Evolutionary conservation across 2,113 vertebrate genomes (phyloP).

Genomic region (Clarias macrocephalus): DNA sequence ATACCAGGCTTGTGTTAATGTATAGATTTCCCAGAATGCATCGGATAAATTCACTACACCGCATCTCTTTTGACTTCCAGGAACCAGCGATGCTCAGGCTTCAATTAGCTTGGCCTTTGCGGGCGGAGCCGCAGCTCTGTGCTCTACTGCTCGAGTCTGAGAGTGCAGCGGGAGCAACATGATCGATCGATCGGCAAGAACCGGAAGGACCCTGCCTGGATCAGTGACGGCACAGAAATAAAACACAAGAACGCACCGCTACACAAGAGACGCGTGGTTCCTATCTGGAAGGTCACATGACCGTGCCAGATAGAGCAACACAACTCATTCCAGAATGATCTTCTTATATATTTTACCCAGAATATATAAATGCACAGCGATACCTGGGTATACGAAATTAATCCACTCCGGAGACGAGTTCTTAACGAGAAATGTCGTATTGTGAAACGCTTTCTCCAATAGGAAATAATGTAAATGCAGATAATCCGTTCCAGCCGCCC

Average conservation of each 20-base stretch:
- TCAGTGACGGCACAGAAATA: slow-evolving; percentile 38
- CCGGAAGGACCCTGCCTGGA: slow-evolving; percentile 32
- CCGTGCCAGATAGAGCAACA: neutral
- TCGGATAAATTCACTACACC: neutral
- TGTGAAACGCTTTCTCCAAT: too few species aligned
- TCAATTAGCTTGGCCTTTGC: slow-evolving; percentile 11
- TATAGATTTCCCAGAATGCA: neutral
- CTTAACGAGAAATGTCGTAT: too few species aligned
- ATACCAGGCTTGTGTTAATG: neutral
- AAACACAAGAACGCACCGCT: neutral
- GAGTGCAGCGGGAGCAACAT: slow-evolving; percentile 14
- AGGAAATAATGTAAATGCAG: too few species aligned
- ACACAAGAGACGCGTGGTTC: neutral
- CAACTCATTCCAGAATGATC: neutral
- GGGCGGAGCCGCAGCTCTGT: neutral
- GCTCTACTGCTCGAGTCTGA: slow-evolving; percentile 31
- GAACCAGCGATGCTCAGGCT: neutral
- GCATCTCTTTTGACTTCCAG: neutral
- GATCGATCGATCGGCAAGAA: slow-evolving; percentile 47
- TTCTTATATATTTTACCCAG: too few species aligned
- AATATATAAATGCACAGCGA: too few species aligned
- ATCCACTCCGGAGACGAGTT: too few species aligned
- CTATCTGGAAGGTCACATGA: neutral
- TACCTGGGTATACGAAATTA: too few species aligned
- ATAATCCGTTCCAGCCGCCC: too few species aligned